Evolutionary conservation across 2,888 invertebrate species (phyloP).

Genomic region (Agriopis leucophaearia): DNA sequence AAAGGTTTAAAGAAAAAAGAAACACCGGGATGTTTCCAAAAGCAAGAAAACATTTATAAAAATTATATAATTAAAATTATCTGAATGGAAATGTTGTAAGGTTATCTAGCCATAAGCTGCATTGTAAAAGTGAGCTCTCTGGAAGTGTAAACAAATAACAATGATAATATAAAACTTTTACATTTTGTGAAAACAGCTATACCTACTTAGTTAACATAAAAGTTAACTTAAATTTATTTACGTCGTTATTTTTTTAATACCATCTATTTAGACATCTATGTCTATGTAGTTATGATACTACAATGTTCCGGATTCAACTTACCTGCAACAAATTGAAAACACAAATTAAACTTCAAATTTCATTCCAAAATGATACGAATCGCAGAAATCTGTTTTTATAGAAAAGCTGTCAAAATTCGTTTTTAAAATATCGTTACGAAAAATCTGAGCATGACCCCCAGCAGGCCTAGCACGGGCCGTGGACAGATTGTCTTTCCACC

Average conservation of each 20-base stretch:
- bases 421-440: too few species aligned
- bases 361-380: conserved; percentile 21
- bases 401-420: too few species aligned
- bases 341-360: conserved; percentile 52
- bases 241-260: not conserved
- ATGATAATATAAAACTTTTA: not conserved
- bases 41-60: not conserved
- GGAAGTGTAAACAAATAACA: not conserved
- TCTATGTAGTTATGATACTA: not conserved
- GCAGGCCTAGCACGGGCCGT: too few species aligned
- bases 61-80: not conserved
- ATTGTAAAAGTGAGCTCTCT: not conserved
- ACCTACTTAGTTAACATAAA: not conserved
- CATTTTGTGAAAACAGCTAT: not conserved
- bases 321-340: conserved; percentile 58
- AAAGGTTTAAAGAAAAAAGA: too few species aligned
- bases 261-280: too few species aligned
- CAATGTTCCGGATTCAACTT: conserved; percentile 29
- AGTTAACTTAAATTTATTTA: too few species aligned
- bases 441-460: too few species aligned
- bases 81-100: not conserved
- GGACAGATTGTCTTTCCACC: too few species aligned
- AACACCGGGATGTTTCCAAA: not conserved
- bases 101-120: not conserved
- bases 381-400: too few species aligned